phyloP scores from a whole-genome alignment of 1,140 invertebrate species.

The Pinna nobilis region DNA sequence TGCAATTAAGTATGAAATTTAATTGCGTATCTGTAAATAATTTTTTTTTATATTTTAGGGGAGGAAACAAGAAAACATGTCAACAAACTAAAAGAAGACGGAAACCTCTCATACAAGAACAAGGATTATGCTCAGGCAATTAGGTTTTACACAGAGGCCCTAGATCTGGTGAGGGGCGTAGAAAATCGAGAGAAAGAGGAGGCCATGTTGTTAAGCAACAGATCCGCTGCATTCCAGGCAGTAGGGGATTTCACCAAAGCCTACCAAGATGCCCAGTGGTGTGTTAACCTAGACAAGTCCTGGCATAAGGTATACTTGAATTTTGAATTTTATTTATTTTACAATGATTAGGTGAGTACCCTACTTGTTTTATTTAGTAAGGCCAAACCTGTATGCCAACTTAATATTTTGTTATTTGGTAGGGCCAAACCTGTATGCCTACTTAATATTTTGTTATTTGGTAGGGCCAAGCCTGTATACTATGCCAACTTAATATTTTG shows the following conservation, averaged over 20 bases:
- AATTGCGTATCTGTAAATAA: neutral
- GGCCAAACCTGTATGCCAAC: no score
- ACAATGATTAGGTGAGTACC: no score
- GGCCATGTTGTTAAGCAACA: constrained; percentile 47
- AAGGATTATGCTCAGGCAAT: constrained; percentile 35
- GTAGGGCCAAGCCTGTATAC: no score
- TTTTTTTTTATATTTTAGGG: neutral
- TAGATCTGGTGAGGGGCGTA: constrained; percentile 15
- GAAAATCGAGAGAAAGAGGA: constrained; percentile 28
- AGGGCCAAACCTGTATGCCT: no score
- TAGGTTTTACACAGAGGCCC: constrained; percentile 37
- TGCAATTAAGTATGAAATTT: no score
- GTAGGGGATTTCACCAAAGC: constrained; percentile 30
- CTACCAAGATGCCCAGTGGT: constrained; percentile 37
- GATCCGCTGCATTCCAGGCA: constrained; percentile 32
- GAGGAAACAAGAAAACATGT: neutral
- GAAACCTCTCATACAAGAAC: constrained; percentile 40
- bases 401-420: no score
- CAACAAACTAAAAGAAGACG: constrained; percentile 32
- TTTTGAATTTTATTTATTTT: no score
- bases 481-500: no score
- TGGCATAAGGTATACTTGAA: constrained; percentile 55
- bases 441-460: no score
- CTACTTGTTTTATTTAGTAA: no score
- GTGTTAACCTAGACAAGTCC: constrained; percentile 25